phyloP scores from a whole-genome alignment of 35 echinoderm and acorn worm genomes.

The Diadema setosum region DNA sequence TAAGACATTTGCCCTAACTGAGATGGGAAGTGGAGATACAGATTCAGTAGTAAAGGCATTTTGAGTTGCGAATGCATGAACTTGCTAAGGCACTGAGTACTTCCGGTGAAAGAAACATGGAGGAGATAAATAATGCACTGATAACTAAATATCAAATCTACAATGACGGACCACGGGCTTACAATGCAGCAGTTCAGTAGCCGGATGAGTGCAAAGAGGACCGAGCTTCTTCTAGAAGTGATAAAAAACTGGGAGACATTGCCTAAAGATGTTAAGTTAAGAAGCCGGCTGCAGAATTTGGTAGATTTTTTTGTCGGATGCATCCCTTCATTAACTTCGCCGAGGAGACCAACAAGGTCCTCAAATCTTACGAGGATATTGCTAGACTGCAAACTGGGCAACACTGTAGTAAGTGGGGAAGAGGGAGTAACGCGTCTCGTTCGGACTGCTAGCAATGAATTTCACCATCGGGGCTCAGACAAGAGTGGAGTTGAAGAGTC shows the following conservation, averaged over 20 bases:
- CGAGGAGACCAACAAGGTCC: conserved; percentile 43
- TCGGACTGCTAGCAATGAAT: conserved; percentile 42
- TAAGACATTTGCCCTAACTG: conserved; percentile 30
- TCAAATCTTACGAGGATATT: conserved; percentile 48
- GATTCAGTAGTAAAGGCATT: conserved; percentile 1
- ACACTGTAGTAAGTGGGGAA: neutral
- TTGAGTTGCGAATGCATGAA: neutral
- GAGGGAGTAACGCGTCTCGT: conserved; percentile 16
- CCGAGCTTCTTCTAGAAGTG: conserved; percentile 1
- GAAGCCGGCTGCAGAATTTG: neutral
- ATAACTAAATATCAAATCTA: neutral
- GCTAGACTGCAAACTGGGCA: neutral
- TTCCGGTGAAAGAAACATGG: neutral
- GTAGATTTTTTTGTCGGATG: conserved; percentile 46
- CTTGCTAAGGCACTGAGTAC: neutral
- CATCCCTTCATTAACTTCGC: conserved; percentile 50
- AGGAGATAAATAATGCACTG: neutral
- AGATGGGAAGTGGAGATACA: neutral
- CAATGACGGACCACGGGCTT: conserved; percentile 60
- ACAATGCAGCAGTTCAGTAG: conserved; percentile 40
- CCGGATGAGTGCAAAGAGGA: neutral
- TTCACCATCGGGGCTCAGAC: conserved; percentile 37
- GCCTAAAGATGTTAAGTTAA: neutral
- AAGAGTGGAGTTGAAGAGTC: conserved; percentile 35
- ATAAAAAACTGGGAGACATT: conserved; percentile 40